phyloP scores from a whole-genome alignment of 2,888 invertebrate genomes.

The Cyclophora punctaria region DNA sequence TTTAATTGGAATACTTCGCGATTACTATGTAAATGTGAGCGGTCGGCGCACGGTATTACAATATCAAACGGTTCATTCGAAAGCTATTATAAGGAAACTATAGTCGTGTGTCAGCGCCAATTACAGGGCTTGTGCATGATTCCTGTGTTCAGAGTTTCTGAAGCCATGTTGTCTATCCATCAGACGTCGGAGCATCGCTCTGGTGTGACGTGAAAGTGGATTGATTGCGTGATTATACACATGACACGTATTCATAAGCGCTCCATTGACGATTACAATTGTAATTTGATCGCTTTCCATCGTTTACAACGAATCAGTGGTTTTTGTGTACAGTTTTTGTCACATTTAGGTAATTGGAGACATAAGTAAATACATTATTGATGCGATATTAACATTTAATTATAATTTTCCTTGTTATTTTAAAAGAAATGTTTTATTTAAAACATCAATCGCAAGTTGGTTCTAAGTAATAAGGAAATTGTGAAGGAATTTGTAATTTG shows the following conservation, averaged over 20 bases:
- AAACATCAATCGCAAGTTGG: too few relatives aligned
- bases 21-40: constrained; percentile 3
- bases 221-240: constrained; percentile 45
- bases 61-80: constrained; percentile 22
- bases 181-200: constrained; percentile 7
- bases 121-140: constrained; percentile 26
- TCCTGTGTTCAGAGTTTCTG: constrained; percentile 42
- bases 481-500: too few relatives aligned
- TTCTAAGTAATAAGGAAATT: too few relatives aligned
- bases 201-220: constrained; percentile 45
- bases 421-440: too few relatives aligned
- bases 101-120: constrained; percentile 7
- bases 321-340: background rate
- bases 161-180: constrained; percentile 29
- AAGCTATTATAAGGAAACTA: constrained; percentile 29
- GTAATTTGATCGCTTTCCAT: constrained; percentile 52
- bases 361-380: background rate
- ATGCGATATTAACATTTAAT: too few relatives aligned
- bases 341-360: constrained; percentile 8
- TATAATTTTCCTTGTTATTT: too few relatives aligned
- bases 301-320: constrained; percentile 16
- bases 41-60: background rate
- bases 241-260: constrained; percentile 38
- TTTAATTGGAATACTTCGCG: constrained; percentile 1
- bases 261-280: constrained; percentile 40